Percentiles rank a stretch among this genome's conserved stretches.
phyloP scores from a whole-genome alignment of 2,888 invertebrate species.

The Nomada fucata region DNA sequence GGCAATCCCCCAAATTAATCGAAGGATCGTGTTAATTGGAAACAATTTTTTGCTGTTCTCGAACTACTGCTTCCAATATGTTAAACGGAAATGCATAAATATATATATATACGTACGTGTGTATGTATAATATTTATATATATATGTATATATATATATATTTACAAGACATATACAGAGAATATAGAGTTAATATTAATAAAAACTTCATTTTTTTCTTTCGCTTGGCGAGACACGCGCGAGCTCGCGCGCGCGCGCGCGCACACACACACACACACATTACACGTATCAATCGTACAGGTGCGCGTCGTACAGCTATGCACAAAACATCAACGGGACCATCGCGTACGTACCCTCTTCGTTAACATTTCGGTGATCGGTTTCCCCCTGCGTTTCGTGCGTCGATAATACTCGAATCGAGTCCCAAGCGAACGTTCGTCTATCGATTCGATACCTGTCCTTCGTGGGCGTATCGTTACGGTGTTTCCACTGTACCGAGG shows the following conservation, averaged over 20 bases:
- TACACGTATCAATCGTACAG: constrained; percentile 20
- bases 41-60: constrained; percentile 28
- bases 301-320: constrained; percentile 3
- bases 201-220: constrained; percentile 70
- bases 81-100: constrained; percentile 64
- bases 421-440: constrained; percentile 11
- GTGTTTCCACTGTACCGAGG: too few relatives aligned
- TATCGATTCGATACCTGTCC: too few relatives aligned
- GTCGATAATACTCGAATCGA: neutral
- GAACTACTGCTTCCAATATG: constrained; percentile 42
- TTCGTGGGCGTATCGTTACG: too few relatives aligned
- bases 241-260: constrained; percentile 37
- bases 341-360: neutral
- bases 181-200: constrained; percentile 78
- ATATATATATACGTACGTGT: constrained; percentile 51
- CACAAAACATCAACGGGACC: constrained; percentile 23
- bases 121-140: constrained; percentile 51
- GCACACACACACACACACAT: constrained; percentile 11
- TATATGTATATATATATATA: constrained; percentile 80
- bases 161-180: constrained; percentile 84
- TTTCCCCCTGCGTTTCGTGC: neutral
- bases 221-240: constrained; percentile 66
- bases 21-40: constrained; percentile 29
- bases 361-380: constrained; percentile 24
- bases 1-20: constrained; percentile 15